These are phyloP conservation scores for Drosophila mercatorum DNA, from an alignment of 2,888 invertebrate species.

Conservation along the genomic window DNA sequence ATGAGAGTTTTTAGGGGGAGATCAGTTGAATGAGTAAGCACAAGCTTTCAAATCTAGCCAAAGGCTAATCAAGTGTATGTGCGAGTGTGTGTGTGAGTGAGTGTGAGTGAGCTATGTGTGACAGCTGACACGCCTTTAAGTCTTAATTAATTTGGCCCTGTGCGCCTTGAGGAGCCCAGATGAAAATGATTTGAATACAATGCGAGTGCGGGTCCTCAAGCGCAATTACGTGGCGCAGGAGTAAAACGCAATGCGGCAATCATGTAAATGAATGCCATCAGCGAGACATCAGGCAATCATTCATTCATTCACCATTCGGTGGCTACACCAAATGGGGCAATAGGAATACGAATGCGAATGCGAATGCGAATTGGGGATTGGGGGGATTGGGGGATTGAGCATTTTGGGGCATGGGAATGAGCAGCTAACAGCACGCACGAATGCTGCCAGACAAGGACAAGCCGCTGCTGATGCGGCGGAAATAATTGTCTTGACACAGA, in stretches of 20 bases:
- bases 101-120: slow-evolving; percentile 25
- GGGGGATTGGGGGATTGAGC: background rate
- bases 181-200: slow-evolving; percentile 65
- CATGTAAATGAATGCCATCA: slow-evolving; percentile 77
- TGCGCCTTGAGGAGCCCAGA: slow-evolving; percentile 33
- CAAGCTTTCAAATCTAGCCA: slow-evolving; percentile 33
- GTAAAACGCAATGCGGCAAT: slow-evolving; percentile 82
- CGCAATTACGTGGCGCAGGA: slow-evolving; percentile 58
- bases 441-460: slow-evolving; percentile 60
- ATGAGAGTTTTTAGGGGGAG: slow-evolving; percentile 19
- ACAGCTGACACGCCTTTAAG: slow-evolving; percentile 52
- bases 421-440: slow-evolving; percentile 61
- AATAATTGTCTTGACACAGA: slow-evolving; percentile 82
- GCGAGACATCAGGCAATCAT: slow-evolving; percentile 51
- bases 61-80: slow-evolving; percentile 36
- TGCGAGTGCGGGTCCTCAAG: slow-evolving; percentile 21
- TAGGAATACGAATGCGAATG: slow-evolving; percentile 24
- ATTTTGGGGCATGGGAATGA: slow-evolving; percentile 10
- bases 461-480: slow-evolving; percentile 75
- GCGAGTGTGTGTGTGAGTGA: slow-evolving; percentile 1
- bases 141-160: slow-evolving; percentile 67
- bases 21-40: slow-evolving; percentile 45
- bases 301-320: slow-evolving; percentile 32
- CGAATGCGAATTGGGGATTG: slow-evolving; percentile 1
- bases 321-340: slow-evolving; percentile 18